Evolutionary conservation across 1,140 invertebrate species (phyloP).

Genomic region (Cotesia vestalis): DNA sequence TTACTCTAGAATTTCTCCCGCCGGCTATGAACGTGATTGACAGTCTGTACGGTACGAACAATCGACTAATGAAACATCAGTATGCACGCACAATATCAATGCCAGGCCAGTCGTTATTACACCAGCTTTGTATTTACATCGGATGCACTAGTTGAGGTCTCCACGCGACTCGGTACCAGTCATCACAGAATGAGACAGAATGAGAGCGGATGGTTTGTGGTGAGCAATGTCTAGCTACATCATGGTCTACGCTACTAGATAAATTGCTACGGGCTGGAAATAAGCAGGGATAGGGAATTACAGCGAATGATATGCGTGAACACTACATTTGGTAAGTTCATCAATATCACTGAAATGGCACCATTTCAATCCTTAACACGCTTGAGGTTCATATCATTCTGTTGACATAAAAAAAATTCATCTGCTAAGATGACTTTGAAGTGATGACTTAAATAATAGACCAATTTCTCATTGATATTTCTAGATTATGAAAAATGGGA

Average conservation of each 20-base stretch:
- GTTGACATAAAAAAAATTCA: neutral
- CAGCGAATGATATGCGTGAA: neutral
- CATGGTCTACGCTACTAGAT: neutral
- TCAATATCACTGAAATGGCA: neutral
- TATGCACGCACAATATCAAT: conserved; percentile 56
- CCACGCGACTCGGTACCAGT: conserved; percentile 3
- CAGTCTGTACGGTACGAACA: conserved; percentile 57
- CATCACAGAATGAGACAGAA: conserved; percentile 8
- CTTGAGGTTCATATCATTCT: neutral
- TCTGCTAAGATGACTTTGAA: neutral
- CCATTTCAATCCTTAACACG: neutral
- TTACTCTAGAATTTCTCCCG: conserved; percentile 41
- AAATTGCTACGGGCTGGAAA: conserved; percentile 13
- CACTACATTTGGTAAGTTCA: conserved; percentile 6
- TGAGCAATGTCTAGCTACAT: neutral
- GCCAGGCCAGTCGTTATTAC: conserved; percentile 36
- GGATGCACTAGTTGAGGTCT: conserved; percentile 21
- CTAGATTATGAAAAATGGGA: too few species aligned
- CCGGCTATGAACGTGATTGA: conserved; percentile 59
- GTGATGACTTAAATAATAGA: too few species aligned
- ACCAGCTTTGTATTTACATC: conserved; percentile 40
- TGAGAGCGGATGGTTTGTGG: conserved; percentile 18
- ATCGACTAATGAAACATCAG: conserved; percentile 64
- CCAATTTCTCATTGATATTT: too few species aligned
- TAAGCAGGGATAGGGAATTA: neutral